Evolutionary conservation across 1,140 invertebrate genomes (phyloP), one percentile per base, ranked within the genome.

Genomic region (Panonychus citri): DNA sequence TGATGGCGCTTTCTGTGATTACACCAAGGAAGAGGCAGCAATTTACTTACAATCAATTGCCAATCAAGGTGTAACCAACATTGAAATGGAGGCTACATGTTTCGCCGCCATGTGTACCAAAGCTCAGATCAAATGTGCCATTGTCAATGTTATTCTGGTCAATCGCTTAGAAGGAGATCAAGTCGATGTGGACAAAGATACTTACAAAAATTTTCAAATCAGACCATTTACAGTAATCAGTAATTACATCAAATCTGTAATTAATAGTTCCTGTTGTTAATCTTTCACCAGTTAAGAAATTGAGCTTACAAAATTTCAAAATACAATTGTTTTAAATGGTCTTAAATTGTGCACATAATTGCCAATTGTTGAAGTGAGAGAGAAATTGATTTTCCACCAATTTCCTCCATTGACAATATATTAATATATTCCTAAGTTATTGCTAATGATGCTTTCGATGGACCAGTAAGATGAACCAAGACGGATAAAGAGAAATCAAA

Each of bases 1-100:
- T 57, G 93, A 98, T 68, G 94, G 94, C 1, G 89, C 90, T 5
- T 95, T 97, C 71, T 97, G 91, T 69, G 86, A 94, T 57, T 95
- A 86, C 69, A 80, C 76, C 1, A 81, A 87, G 67, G 70, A 74
- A 1, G 90, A 98, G 49, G 94, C 94, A 70, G 79, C 89, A 74
- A 78, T 80, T 17, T 97, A 88, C 65, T 70, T 97, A 54, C 74
- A 78, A 37, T 76, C 78, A 58, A 66, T 95, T 53, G 76, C 82
- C 42, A 75, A 81, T 21, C 68, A 77, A 24, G 87, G 85, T 1
- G 82, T 98, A 3, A 76, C 83, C 1, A 98, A 98, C 68, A 95
- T 98, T 62, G 94, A 98, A 73, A 97, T 98, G 93, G 94, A 98
- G 71, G 81, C 83, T 1, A 75, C 85, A 0, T 80, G 81, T 26